Base-by-base conservation (phyloP, 2,113 vertebrate genomes). In the Cynocephalus volans region DNA sequence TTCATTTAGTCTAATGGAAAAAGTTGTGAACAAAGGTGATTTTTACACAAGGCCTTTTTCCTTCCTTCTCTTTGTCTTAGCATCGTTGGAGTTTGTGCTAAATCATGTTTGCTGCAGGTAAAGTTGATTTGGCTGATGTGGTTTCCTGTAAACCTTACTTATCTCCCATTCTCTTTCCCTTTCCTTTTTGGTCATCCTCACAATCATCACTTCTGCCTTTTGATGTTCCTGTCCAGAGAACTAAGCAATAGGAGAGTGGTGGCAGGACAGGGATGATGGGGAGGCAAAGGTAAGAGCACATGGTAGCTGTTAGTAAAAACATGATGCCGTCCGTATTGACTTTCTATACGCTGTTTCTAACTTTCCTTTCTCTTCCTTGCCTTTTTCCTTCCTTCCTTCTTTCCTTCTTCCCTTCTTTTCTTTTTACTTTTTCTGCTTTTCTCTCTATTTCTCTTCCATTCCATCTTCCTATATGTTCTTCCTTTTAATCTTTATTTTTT, bases 381-480 rank as follows among this genome's bases (percentile, higher is more conserved):
- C 8, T 4, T 15, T 24, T 15, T 17, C 14, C 12, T 54, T 4
- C 0, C 0, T 31, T 3, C 12, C 23, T 15, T 17, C 14, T 8
- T 54, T 4, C 0, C 0, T 31, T 3, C 12, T 4, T n/a, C 13
- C 7, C 8, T 48, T 12, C 8, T 15, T 21, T 24, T 54, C 18
- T 36, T n/a, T 18, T 28, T 13, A 8, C 48, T 50, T 13, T 14
- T 56, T 31, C 33, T 17, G n/a, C 9, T 3, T 33, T 5, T 23
- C 12, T 23, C n/a, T 12, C 5, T 54, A 1, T 9, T 50, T 64
- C 15, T 4, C 31, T 13, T 64, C 33, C 36, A 3, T 72, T 9
- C 31, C 26, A 56, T 56, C 10, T 56, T 56, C 6, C 54, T 15
- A 56, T 56, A 56, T 56, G 15, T 56, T 3, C 62, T 83, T 41